phyloP scores from a whole-genome alignment of 2,888 invertebrate species.

The Perizoma affinitatum region DNA sequence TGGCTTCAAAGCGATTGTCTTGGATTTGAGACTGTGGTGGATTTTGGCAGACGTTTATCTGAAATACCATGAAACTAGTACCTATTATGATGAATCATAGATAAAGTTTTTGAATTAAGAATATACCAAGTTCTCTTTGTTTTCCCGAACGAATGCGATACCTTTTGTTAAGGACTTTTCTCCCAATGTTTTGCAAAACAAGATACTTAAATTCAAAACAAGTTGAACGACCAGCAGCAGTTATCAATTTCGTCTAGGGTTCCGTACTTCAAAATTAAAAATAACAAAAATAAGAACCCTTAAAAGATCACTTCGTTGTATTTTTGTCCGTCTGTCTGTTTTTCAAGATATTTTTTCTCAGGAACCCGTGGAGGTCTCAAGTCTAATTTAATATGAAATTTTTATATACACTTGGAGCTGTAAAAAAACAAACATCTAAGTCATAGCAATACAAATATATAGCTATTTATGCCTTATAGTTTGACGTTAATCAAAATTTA shows the following conservation, averaged over 20 bases:
- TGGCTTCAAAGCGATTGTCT: conserved; percentile 37
- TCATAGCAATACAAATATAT: too few relatives aligned
- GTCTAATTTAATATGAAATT: too few relatives aligned
- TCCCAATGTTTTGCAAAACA: conserved; percentile 15
- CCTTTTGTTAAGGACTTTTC: background rate
- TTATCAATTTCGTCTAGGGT: conserved; percentile 5
- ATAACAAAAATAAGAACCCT: too few relatives aligned
- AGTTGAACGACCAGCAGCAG: background rate
- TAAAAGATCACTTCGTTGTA: too few relatives aligned
- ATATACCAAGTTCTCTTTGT: conserved; percentile 3
- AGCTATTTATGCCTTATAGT: too few relatives aligned
- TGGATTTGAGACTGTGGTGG: conserved; percentile 30
- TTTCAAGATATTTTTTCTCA: too few relatives aligned
- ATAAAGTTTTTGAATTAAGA: conserved; percentile 5
- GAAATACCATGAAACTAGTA: background rate
- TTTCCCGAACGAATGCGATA: conserved; percentile 5
- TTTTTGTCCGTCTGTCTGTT: too few relatives aligned
- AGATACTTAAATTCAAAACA: conserved; percentile 5
- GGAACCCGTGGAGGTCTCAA: too few relatives aligned
- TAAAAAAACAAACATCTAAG: too few relatives aligned
- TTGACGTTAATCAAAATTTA: too few relatives aligned
- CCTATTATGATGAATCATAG: background rate
- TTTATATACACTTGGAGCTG: too few relatives aligned
- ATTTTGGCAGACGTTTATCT: conserved; percentile 9
- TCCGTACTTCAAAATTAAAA: background rate